These are phyloP conservation scores for Chaitophorus viminalis DNA, from an alignment of 2,888 invertebrate genomes.

Conservation along the genomic window DNA sequence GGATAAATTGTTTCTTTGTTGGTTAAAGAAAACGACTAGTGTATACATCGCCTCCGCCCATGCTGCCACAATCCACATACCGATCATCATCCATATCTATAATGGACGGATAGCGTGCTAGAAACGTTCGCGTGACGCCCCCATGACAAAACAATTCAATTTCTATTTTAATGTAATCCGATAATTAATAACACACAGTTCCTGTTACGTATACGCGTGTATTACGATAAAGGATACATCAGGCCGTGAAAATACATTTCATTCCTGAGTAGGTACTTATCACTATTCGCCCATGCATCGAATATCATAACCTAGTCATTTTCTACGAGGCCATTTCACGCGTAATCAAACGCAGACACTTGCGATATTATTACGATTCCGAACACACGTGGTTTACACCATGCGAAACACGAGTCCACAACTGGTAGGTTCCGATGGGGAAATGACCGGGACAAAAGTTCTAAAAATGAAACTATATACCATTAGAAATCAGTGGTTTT, in stretches of 20 bases:
- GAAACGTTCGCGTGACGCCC: background rate
- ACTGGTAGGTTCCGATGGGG: too few species aligned
- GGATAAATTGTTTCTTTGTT: too few species aligned
- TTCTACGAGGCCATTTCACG: background rate
- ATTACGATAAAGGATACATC: slow-evolving; percentile 11
- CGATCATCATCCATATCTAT: too few species aligned
- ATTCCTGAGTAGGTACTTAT: background rate
- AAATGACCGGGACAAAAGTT: too few species aligned
- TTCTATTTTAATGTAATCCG: background rate
- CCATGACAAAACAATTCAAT: background rate
- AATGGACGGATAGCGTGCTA: too few species aligned
- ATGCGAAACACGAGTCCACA: too few species aligned
- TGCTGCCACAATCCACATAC: too few species aligned
- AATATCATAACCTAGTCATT: background rate
- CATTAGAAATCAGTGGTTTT: too few species aligned
- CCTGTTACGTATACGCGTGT: background rate
- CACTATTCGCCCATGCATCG: background rate
- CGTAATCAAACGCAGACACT: background rate
- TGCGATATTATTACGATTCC: background rate
- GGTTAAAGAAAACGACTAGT: too few species aligned
- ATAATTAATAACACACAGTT: background rate
- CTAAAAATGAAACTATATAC: too few species aligned
- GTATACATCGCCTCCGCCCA: too few species aligned
- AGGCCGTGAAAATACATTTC: slow-evolving; percentile 29
- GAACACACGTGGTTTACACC: background rate